These are phyloP conservation scores for Hipparchia sbordonii DNA, from an alignment of 2,888 invertebrate genomes.

Conservation along the genomic window DNA sequence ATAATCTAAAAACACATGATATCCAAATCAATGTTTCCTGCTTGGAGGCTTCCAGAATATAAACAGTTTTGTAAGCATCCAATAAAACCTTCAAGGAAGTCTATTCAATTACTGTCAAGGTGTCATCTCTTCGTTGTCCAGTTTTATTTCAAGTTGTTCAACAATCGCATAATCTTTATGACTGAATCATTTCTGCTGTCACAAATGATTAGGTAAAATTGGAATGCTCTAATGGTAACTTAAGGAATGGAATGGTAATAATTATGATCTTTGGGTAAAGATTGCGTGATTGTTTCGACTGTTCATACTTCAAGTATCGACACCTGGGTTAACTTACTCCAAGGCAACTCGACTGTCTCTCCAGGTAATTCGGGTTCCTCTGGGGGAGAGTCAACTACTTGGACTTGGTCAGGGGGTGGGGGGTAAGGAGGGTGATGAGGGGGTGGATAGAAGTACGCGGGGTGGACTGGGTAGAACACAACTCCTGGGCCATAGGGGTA, in stretches of 20 bases:
- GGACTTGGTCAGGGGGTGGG: constrained; percentile 49
- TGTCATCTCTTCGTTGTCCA: constrained; percentile 55
- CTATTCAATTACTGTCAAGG: constrained; percentile 44
- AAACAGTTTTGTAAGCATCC: too few relatives aligned
- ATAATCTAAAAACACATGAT: too few relatives aligned
- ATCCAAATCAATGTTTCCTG: too few relatives aligned
- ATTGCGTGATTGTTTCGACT: constrained; percentile 29
- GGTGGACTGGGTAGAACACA: constrained; percentile 70
- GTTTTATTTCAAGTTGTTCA: constrained; percentile 10
- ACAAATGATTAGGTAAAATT: background rate
- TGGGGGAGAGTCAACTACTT: constrained; percentile 57
- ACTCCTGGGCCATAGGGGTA: constrained; percentile 57
- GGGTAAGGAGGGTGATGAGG: constrained; percentile 50
- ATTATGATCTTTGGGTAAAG: constrained; percentile 13
- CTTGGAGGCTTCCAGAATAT: too few relatives aligned
- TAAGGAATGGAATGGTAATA: background rate
- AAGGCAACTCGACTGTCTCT: constrained; percentile 77
- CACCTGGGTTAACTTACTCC: constrained; percentile 67
- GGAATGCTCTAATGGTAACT: background rate
- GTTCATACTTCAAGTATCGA: background rate
- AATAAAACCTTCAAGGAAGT: too few relatives aligned
- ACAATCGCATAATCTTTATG: constrained; percentile 23
- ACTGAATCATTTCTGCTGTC: background rate
- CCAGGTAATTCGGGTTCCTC: constrained; percentile 72
- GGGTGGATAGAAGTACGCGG: constrained; percentile 73